Conservation (phyloP, 2,113 vertebrate species). For the Tenebrosternarchus preto region DNA sequence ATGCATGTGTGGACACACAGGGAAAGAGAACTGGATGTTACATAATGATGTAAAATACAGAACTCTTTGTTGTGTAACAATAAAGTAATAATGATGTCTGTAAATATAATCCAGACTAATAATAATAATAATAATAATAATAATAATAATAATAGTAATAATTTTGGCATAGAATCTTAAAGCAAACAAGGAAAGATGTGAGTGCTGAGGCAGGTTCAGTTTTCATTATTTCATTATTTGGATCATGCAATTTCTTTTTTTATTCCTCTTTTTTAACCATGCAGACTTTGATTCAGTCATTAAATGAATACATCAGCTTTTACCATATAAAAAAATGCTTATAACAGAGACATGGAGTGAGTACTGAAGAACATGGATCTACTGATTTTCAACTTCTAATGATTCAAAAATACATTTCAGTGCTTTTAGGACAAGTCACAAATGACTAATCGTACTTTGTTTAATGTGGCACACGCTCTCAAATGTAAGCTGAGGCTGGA, state of each 20-base stretch:
- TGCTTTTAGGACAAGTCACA: neutral
- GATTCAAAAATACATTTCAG: neutral
- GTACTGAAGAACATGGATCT: neutral
- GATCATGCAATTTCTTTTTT: slow-evolving; percentile 58
- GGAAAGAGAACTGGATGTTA: neutral
- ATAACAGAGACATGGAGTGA: slow-evolving; percentile 33
- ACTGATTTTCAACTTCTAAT: neutral
- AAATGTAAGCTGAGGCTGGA: too few species aligned
- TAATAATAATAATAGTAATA: slow-evolving; percentile 40
- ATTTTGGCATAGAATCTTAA: slow-evolving; percentile 39
- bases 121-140: slow-evolving; percentile 46
- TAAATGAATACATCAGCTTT: slow-evolving; percentile 49
- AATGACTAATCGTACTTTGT: too few species aligned
- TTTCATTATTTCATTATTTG: slow-evolving; percentile 47
- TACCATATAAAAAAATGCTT: slow-evolving; percentile 43
- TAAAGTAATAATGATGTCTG: slow-evolving; percentile 15
- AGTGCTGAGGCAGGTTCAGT: slow-evolving; percentile 44
- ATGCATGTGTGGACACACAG: slow-evolving; percentile 18
- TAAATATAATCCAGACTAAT: slow-evolving; percentile 22
- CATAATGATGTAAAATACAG: neutral
- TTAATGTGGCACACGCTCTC: too few species aligned
- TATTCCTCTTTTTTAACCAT: slow-evolving; percentile 51
- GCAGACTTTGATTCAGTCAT: slow-evolving; percentile 52
- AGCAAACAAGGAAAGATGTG: slow-evolving; percentile 40
- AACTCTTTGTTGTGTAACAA: neutral